A percentile compares a stretch with the other conserved stretches of the same genome.
Evolutionary conservation across 1,140 invertebrate species (phyloP).

Genomic region (Drosophila punjabiensis): DNA sequence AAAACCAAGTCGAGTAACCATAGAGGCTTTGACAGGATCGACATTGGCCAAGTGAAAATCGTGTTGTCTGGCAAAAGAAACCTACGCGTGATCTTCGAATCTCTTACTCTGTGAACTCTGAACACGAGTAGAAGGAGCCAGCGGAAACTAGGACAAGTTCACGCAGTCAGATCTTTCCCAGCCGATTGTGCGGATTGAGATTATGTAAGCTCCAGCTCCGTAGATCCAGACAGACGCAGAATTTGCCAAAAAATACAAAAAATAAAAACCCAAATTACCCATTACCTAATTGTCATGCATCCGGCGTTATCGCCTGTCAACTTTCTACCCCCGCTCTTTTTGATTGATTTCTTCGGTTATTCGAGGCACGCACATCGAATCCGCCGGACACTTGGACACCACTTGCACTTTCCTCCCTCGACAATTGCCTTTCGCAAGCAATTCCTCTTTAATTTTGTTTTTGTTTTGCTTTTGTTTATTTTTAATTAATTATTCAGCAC

Average conservation of each 20-base stretch:
- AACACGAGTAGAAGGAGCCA: background rate
- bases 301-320: conserved; percentile 45
- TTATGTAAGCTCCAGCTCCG: conserved; percentile 49
- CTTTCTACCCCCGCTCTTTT: conserved; percentile 56
- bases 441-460: conserved; percentile 29
- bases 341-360: conserved; percentile 59
- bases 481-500: conserved; percentile 72
- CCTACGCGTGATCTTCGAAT: conserved; percentile 24
- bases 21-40: conserved; percentile 22
- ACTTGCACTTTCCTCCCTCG: conserved; percentile 76
- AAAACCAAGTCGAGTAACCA: conserved; percentile 3
- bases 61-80: conserved; percentile 16
- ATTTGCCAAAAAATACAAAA: conserved; percentile 23
- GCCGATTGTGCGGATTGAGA: conserved; percentile 16
- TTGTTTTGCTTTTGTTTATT: conserved; percentile 18
- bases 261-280: conserved; percentile 13
- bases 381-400: conserved; percentile 35
- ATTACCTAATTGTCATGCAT: conserved; percentile 59
- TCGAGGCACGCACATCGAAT: conserved; percentile 43
- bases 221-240: conserved; percentile 13
- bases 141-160: conserved; percentile 36
- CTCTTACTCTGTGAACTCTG: conserved; percentile 3
- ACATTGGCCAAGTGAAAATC: conserved; percentile 38
- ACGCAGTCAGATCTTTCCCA: conserved; percentile 31
- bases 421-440: conserved; percentile 56